Evolutionary conservation across 2,888 invertebrate genomes (phyloP).

Genomic region (Epirrhoe tristata): DNA sequence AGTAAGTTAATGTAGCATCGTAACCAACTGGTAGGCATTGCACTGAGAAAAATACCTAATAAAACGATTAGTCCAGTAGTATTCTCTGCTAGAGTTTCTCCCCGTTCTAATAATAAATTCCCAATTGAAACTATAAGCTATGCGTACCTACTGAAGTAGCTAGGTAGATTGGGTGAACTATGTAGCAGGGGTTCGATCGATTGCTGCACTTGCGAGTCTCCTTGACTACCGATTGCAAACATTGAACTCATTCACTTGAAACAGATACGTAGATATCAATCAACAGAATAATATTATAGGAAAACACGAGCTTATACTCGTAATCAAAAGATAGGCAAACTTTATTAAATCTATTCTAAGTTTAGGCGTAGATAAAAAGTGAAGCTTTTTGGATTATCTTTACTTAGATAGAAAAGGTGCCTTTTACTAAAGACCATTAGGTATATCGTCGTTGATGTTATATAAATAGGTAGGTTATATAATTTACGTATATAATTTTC

Average conservation of each 20-base stretch:
- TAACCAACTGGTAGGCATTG: too few relatives aligned
- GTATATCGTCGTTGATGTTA: too few relatives aligned
- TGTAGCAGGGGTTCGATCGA: constrained; percentile 33
- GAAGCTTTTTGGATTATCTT: too few relatives aligned
- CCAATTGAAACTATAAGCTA: not conserved
- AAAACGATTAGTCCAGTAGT: too few relatives aligned
- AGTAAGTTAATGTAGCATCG: too few relatives aligned
- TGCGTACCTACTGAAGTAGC: not conserved
- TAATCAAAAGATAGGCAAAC: not conserved
- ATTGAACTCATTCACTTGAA: constrained; percentile 31
- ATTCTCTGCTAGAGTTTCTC: not conserved
- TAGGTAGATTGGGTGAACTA: constrained; percentile 7
- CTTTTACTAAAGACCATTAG: too few relatives aligned
- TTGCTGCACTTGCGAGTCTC: constrained; percentile 43
- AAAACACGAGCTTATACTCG: not conserved
- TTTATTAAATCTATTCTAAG: not conserved
- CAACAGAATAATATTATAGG: not conserved
- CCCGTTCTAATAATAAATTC: not conserved
- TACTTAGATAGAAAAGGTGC: too few relatives aligned
- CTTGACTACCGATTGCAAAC: constrained; percentile 58
- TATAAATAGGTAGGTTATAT: too few relatives aligned
- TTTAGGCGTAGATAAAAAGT: not conserved
- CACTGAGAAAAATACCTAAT: too few relatives aligned
- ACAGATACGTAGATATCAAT: constrained; percentile 6
- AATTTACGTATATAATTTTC: too few relatives aligned